Conservation (phyloP, 2,888 invertebrate species). For the Hirtodrosophila confusa region DNA sequence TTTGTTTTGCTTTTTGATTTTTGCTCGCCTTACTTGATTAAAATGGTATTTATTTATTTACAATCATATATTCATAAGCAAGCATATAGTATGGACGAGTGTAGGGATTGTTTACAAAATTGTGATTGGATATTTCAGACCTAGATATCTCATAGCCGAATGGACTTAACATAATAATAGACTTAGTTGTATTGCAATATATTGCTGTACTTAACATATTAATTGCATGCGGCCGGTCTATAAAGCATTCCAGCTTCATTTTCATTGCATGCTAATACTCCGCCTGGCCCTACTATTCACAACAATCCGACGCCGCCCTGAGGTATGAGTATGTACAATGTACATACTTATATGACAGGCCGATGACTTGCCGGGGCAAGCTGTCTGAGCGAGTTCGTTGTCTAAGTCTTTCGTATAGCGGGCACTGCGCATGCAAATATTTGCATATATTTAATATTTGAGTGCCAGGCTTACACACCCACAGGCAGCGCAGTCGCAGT, state of each 20-base stretch:
- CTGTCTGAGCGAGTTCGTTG: slow-evolving; percentile 68
- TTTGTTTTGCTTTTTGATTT: no score
- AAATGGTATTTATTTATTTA: no score
- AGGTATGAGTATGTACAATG: slow-evolving; percentile 16
- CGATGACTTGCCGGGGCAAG: slow-evolving; percentile 43
- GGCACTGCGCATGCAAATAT: slow-evolving; percentile 67
- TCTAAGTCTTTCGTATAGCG: slow-evolving; percentile 71
- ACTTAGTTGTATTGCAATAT: no score
- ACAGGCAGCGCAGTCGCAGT: slow-evolving; percentile 36
- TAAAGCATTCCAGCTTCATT: slow-evolving; percentile 28
- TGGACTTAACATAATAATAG: no score
- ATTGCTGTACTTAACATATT: not conserved
- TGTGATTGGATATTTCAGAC: no score
- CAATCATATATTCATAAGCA: no score
- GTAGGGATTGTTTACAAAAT: no score
- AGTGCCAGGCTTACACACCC: slow-evolving; percentile 64
- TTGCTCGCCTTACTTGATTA: no score
- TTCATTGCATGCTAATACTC: slow-evolving; percentile 8
- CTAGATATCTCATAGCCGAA: no score
- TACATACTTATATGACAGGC: slow-evolving; percentile 60
- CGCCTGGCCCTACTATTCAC: slow-evolving; percentile 8
- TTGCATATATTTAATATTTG: slow-evolving; percentile 66
- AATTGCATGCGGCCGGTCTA: slow-evolving; percentile 23
- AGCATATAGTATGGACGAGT: no score
- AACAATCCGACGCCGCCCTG: slow-evolving; percentile 3